These are phyloP conservation scores for Ptychochromis oligacanthus DNA, from an alignment of 2,113 vertebrate species.

Conservation along the genomic window DNA sequence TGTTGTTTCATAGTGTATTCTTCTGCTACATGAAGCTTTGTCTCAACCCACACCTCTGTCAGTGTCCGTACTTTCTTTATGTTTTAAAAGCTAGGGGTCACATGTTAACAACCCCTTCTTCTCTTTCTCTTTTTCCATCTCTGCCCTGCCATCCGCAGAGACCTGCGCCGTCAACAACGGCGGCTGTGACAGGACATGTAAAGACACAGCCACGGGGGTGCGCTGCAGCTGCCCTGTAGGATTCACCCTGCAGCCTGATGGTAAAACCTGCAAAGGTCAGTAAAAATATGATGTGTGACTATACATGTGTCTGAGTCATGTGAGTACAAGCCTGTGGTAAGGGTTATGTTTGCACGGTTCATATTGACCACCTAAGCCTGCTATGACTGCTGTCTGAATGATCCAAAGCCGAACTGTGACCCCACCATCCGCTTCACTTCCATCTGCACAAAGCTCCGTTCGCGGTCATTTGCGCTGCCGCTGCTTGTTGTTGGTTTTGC, in stretches of 20 bases:
- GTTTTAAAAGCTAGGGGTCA: not conserved
- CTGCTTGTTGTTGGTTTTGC: slow-evolving; percentile 49
- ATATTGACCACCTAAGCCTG: slow-evolving; percentile 3
- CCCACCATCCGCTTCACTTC: slow-evolving; percentile 14
- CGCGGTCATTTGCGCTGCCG: slow-evolving; percentile 6
- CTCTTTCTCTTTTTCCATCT: slow-evolving; percentile 29
- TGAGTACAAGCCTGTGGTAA: not conserved
- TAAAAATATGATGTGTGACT: not conserved
- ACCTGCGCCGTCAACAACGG: slow-evolving; percentile 98
- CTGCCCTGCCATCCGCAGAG: slow-evolving; percentile 80
- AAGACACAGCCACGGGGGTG: slow-evolving; percentile 96
- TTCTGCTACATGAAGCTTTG: slow-evolving; percentile 58
- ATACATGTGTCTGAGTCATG: not conserved
- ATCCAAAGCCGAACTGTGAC: slow-evolving; percentile 62
- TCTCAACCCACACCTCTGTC: slow-evolving; percentile 30
- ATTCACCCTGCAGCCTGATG: slow-evolving; percentile 95
- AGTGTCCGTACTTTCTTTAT: slow-evolving; percentile 11
- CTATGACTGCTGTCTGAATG: slow-evolving; percentile 39
- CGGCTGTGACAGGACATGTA: slow-evolving; percentile 96
- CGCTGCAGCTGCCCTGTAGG: slow-evolving; percentile 97
- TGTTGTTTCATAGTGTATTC: slow-evolving; percentile 26
- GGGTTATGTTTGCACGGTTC: not conserved
- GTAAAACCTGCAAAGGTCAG: slow-evolving; percentile 99
- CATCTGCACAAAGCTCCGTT: not conserved
- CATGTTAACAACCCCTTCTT: slow-evolving; percentile 15